Conservation (phyloP, 2,888 invertebrate species). For the Matsumyia berberina region DNA sequence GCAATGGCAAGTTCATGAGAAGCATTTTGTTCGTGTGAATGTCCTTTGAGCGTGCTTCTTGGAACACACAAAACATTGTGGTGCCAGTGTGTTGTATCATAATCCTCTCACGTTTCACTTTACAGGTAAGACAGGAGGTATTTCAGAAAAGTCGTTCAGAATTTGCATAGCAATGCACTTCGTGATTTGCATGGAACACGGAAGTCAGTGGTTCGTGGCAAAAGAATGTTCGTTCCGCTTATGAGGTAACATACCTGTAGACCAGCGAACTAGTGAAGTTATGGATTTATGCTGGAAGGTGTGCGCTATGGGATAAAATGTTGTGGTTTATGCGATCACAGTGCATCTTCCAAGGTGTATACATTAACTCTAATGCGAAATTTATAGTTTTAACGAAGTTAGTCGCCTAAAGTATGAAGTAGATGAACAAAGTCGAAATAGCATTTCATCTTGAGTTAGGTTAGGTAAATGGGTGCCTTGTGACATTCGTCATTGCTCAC, state of each 20-base stretch:
- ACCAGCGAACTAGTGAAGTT: not conserved
- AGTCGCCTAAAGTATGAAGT: too few species aligned
- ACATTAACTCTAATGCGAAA: too few species aligned
- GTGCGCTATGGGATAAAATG: not conserved
- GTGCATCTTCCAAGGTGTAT: too few species aligned
- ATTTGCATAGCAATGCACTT: slow-evolving; percentile 31
- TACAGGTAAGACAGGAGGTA: slow-evolving; percentile 19
- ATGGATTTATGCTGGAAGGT: not conserved
- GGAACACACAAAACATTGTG: not conserved
- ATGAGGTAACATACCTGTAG: not conserved
- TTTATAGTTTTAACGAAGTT: too few species aligned
- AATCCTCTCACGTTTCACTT: slow-evolving; percentile 29
- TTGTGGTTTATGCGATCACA: too few species aligned
- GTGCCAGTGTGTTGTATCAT: not conserved
- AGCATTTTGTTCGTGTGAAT: not conserved
- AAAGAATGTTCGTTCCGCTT: not conserved
- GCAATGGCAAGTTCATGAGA: slow-evolving; percentile 1
- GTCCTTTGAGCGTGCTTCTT: slow-evolving; percentile 2
- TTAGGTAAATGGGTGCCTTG: too few species aligned
- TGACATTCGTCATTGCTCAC: too few species aligned
- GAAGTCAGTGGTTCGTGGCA: slow-evolving; percentile 39
- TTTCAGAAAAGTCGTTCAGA: slow-evolving; percentile 20
- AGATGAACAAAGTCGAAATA: too few species aligned
- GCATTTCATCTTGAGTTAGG: too few species aligned
- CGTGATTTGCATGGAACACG: slow-evolving; percentile 55